phyloP scores from a whole-genome alignment of 2,797 vertebrate species.

The Enteromius unitaeniatus region DNA sequence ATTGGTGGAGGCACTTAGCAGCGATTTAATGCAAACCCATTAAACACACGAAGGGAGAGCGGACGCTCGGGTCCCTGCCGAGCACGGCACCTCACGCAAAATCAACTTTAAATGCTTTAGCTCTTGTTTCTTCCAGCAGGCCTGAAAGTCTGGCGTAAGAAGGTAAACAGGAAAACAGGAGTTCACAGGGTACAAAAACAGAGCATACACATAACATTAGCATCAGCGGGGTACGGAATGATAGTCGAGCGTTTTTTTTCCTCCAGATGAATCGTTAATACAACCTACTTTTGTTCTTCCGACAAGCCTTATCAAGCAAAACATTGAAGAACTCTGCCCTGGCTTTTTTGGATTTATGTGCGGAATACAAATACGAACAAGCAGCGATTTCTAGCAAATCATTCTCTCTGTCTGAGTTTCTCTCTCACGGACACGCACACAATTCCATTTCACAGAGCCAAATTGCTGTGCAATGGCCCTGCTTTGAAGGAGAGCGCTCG shows the following conservation, averaged over 20 bases:
- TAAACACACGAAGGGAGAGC: constrained; percentile 67
- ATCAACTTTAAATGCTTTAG: constrained; percentile 46
- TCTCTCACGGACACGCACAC: constrained; percentile 48
- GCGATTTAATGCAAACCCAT: constrained; percentile 73
- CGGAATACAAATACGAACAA: constrained; percentile 29
- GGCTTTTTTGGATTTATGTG: constrained; percentile 23
- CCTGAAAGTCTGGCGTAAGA: neutral
- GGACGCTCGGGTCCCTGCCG: neutral
- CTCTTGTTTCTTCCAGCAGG: constrained; percentile 39
- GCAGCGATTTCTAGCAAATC: constrained; percentile 28
- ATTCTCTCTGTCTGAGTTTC: constrained; percentile 29
- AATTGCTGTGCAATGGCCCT: constrained; percentile 55
- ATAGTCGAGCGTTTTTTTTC: neutral
- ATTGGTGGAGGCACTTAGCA: constrained; percentile 74
- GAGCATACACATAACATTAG: neutral
- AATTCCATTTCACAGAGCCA: constrained; percentile 48
- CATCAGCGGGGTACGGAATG: neutral
- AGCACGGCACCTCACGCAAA: neutral
- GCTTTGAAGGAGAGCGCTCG: constrained; percentile 49
- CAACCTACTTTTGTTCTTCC: constrained; percentile 21
- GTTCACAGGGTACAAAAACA: neutral
- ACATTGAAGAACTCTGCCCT: constrained; percentile 40
- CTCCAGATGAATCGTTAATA: neutral
- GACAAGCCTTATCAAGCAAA: constrained; percentile 37
- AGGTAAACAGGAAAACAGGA: constrained; percentile 3